Conservation (phyloP, 2,888 invertebrate species). For the Nomada goodeniana region DNA sequence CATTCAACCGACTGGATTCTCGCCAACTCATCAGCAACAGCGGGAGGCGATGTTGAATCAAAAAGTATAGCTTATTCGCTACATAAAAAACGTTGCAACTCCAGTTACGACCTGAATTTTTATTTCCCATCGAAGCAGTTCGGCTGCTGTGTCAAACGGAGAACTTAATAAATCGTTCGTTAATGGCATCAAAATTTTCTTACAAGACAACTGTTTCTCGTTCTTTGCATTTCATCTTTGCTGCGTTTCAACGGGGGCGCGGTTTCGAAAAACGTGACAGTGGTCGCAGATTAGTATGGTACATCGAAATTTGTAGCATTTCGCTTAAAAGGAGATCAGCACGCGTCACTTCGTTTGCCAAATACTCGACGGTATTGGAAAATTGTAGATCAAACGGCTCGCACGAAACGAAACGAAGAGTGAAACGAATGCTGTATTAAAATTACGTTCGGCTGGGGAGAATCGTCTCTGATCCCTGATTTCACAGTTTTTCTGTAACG, state of each 20-base stretch:
- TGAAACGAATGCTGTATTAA: not conserved
- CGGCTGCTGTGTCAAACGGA: not conserved
- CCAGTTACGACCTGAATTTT: slow-evolving; percentile 48
- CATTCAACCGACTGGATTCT: slow-evolving; percentile 71
- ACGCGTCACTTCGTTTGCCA: not conserved
- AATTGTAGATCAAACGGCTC: too few species aligned
- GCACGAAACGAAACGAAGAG: not conserved
- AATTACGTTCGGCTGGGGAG: not conserved
- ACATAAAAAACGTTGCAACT: slow-evolving; percentile 39
- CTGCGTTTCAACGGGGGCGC: not conserved
- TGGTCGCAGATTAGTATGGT: too few species aligned
- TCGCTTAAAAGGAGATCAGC: too few species aligned
- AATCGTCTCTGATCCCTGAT: not conserved
- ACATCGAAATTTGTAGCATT: too few species aligned
- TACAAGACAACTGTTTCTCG: not conserved
- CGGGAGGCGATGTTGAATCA: slow-evolving; percentile 66
- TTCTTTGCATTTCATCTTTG: not conserved
- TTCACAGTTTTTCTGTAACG: not conserved
- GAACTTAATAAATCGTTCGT: slow-evolving; percentile 19
- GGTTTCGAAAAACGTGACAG: too few species aligned
- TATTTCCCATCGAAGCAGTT: slow-evolving; percentile 46
- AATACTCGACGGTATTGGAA: not conserved
- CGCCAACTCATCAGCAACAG: slow-evolving; percentile 77
- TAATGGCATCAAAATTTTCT: not conserved
- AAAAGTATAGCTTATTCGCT: slow-evolving; percentile 51